Evolutionary conservation across 1,140 invertebrate genomes (phyloP).

Genomic region (Drosophila bocki): DNA sequence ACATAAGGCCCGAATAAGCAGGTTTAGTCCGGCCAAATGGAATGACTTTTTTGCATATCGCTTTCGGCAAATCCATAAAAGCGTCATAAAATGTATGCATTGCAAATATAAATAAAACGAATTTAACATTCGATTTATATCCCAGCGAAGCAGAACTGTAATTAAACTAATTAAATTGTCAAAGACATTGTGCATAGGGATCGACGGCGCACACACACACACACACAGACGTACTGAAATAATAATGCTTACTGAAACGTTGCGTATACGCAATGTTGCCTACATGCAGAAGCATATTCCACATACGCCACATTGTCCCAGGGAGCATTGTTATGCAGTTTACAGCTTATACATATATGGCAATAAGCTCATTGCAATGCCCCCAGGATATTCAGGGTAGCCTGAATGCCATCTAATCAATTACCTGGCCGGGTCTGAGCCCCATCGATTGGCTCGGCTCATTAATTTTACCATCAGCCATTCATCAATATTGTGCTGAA

Average conservation of each 20-base stretch:
- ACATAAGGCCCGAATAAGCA: constrained; percentile 35
- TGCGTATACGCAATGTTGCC: constrained; percentile 35
- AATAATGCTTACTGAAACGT: constrained; percentile 24
- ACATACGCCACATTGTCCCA: constrained; percentile 32
- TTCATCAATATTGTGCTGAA: constrained; percentile 65
- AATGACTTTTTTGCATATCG: constrained; percentile 19
- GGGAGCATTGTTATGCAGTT: constrained; percentile 22
- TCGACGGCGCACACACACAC: background rate
- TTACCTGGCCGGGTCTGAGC: constrained; percentile 31
- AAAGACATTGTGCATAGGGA: constrained; percentile 18
- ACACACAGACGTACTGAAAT: constrained; percentile 3
- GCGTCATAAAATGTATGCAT: constrained; percentile 8
- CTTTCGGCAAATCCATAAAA: background rate
- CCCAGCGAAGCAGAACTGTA: constrained; percentile 9
- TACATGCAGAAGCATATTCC: background rate
- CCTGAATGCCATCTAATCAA: constrained; percentile 56
- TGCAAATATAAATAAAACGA: constrained; percentile 14
- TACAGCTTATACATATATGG: constrained; percentile 13
- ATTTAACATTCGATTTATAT: constrained; percentile 18
- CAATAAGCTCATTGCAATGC: constrained; percentile 13
- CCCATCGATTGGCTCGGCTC: constrained; percentile 49
- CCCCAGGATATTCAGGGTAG: constrained; percentile 1
- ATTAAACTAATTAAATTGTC: constrained; percentile 55
- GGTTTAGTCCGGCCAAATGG: constrained; percentile 28
- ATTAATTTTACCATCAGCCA: constrained; percentile 59